A percentile compares a stretch with the other conserved stretches of the same genome.
phyloP scores from a whole-genome alignment of 2,113 vertebrate species.

The Puma concolor region DNA sequence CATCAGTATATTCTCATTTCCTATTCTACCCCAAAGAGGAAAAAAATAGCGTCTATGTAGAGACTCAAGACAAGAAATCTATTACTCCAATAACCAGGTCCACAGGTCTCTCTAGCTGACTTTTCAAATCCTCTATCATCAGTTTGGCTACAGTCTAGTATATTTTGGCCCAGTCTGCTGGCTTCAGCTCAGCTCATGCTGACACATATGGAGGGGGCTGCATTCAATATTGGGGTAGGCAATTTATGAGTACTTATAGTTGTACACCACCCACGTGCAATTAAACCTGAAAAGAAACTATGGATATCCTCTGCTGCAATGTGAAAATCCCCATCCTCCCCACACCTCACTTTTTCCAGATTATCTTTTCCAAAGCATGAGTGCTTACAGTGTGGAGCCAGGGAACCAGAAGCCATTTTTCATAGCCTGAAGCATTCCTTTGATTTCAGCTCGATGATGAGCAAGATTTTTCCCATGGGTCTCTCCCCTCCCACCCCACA shows the following conservation, averaged over 20 bases:
- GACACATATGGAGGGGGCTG: conserved; percentile 61
- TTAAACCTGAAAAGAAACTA: conserved; percentile 69
- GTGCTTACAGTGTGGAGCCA: conserved; percentile 52
- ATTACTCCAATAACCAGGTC: conserved; percentile 48
- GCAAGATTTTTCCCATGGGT: conserved; percentile 59
- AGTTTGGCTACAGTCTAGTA: conserved; percentile 48
- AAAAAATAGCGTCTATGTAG: not conserved
- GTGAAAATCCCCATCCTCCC: conserved; percentile 67
- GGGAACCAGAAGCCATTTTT: conserved; percentile 73
- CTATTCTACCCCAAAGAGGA: not conserved
- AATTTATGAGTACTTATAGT: conserved; percentile 63
- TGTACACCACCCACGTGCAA: conserved; percentile 70
- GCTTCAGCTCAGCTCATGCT: conserved; percentile 62
- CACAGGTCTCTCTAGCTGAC: conserved; percentile 36
- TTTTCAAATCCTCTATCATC: conserved; percentile 55
- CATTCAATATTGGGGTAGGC: conserved; percentile 64
- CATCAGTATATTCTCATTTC: conserved; percentile 16
- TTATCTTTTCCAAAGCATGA: conserved; percentile 57
- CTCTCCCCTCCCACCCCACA: conserved; percentile 50
- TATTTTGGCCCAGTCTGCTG: conserved; percentile 65
- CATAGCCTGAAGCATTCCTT: conserved; percentile 72
- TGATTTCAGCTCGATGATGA: conserved; percentile 65
- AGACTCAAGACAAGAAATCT: conserved; percentile 44
- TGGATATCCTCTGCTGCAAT: conserved; percentile 23
- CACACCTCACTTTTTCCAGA: conserved; percentile 69